A percentile compares a stretch with the other conserved stretches of the same genome.
Evolutionary conservation across 2,888 invertebrate genomes (phyloP).

Genomic region (Phyllotreta striolata): DNA sequence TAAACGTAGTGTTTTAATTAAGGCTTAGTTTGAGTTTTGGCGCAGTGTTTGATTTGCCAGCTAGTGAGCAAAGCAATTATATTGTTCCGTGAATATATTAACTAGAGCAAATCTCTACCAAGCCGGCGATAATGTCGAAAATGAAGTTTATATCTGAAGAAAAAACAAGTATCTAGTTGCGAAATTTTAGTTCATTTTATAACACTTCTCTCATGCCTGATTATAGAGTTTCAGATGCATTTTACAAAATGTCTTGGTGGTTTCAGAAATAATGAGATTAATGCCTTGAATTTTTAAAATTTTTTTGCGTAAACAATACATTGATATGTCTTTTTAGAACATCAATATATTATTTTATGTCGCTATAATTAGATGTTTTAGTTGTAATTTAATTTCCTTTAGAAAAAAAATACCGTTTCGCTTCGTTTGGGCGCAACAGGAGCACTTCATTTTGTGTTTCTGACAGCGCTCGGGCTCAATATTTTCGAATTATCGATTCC

Average conservation of each 20-base stretch:
- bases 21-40: conserved; percentile 25
- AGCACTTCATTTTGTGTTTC: background rate
- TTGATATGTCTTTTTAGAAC: too few species aligned
- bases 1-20: conserved; percentile 33
- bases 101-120: conserved; percentile 6
- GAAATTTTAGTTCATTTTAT: too few species aligned
- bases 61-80: conserved; percentile 27
- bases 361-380: too few species aligned
- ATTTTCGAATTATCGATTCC: conserved; percentile 5
- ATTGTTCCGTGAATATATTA: conserved; percentile 29
- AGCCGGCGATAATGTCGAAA: conserved; percentile 8
- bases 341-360: too few species aligned
- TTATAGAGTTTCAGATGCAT: too few species aligned
- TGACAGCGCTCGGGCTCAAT: background rate
- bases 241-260: too few species aligned
- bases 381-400: background rate
- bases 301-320: too few species aligned
- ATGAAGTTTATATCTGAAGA: conserved; percentile 10
- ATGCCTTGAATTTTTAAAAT: too few species aligned
- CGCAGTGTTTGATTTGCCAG: conserved; percentile 32
- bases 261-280: too few species aligned
- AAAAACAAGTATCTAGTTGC: background rate
- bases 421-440: too few species aligned
- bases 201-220: too few species aligned
- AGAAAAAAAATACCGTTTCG: conserved; percentile 1